These are phyloP conservation scores for Chymomyza caudatula DNA, from an alignment of 2,888 invertebrate genomes.

Conservation along the genomic window DNA sequence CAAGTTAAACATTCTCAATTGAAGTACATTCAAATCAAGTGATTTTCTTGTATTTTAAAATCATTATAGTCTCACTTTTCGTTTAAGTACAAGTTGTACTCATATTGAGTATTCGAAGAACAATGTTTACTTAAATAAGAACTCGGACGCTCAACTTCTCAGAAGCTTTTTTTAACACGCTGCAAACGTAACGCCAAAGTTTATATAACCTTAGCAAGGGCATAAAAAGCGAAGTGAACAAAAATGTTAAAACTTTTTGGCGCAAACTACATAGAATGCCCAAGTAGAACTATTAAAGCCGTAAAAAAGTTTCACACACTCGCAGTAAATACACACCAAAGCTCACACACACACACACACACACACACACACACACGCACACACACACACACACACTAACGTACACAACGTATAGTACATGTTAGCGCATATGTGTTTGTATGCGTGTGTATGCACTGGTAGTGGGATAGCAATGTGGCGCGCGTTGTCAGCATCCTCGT, in stretches of 20 bases:
- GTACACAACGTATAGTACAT: too few species aligned
- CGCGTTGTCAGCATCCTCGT: conserved; percentile 56
- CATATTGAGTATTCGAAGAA: too few species aligned
- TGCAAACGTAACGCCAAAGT: background rate
- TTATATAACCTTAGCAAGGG: background rate
- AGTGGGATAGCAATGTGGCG: background rate
- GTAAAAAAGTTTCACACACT: conserved; percentile 57
- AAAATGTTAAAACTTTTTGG: conserved; percentile 54
- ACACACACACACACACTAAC: conserved; percentile 14
- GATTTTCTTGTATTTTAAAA: too few species aligned
- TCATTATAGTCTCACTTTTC: too few species aligned
- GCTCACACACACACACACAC: conserved; percentile 26
- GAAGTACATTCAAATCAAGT: too few species aligned
- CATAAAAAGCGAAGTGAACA: background rate
- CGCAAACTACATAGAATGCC: conserved; percentile 52
- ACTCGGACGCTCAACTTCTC: too few species aligned
- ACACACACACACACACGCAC: too few species aligned
- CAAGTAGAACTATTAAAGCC: conserved; percentile 72
- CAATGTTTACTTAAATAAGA: too few species aligned
- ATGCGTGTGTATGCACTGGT: background rate
- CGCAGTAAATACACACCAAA: background rate
- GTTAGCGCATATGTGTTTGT: background rate
- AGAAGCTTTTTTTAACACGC: too few species aligned
- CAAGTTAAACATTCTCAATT: too few species aligned
- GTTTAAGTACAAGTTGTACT: too few species aligned